Conservation (phyloP, 2,113 vertebrate genomes). For the Podiceps cristatus region DNA sequence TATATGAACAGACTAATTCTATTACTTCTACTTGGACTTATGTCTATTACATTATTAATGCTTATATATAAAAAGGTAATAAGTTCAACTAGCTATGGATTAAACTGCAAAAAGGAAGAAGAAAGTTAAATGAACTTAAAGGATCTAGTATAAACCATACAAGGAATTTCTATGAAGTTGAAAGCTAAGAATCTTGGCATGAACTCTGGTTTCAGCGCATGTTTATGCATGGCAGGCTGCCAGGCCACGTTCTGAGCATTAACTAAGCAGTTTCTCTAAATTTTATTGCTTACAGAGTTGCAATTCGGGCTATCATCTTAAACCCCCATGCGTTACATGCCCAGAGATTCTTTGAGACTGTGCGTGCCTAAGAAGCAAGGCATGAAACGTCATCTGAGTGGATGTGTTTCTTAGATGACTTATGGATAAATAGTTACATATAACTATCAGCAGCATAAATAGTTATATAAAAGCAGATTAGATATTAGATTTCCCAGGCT, state of each 20-base stretch:
- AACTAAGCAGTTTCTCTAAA: slow-evolving; percentile 45
- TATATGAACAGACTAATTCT: slow-evolving; percentile 7
- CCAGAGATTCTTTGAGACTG: neutral
- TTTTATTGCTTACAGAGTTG: slow-evolving; percentile 31
- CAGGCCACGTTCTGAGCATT: slow-evolving; percentile 45
- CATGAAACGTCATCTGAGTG: neutral
- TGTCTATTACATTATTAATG: slow-evolving; percentile 44
- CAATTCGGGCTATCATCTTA: neutral
- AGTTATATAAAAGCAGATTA: neutral
- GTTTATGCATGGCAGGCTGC: slow-evolving; percentile 51
- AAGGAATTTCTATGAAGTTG: neutral
- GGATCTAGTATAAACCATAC: neutral
- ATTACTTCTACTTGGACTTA: slow-evolving; percentile 23
- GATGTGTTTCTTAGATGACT: neutral
- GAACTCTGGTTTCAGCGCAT: slow-evolving; percentile 8
- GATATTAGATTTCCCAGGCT: neutral
- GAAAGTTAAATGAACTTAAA: neutral
- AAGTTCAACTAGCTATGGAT: slow-evolving; percentile 38
- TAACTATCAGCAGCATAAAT: neutral
- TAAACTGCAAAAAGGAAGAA: slow-evolving; percentile 7
- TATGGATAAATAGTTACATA: neutral
- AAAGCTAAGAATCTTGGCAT: slow-evolving; percentile 25
- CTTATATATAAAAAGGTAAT: slow-evolving; percentile 34
- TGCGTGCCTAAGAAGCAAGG: neutral
- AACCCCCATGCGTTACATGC: neutral